Base-by-base conservation (phyloP, 2,888 invertebrate species). In the Cetonia aurata region DNA sequence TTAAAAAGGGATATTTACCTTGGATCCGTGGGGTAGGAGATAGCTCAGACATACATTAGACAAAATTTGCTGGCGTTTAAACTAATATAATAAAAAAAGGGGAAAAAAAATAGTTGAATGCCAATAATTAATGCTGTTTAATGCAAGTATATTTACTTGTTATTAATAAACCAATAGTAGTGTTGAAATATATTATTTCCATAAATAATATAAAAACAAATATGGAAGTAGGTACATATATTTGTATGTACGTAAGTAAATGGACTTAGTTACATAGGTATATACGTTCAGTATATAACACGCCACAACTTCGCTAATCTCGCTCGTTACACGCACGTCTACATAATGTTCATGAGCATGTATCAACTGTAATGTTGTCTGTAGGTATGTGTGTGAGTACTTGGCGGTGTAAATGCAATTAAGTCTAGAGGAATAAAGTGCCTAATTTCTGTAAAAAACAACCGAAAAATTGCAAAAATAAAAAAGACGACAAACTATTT, bases 241-340 rank as follows among this genome's bases (percentile, higher is more conserved):
- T 37, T 37, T 10, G 37, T 37, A 37, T 37, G 37, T 37, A 37
- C 4, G 8, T n/a, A 56, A 13, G n/a, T 13, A 56, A 31, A 33
- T 19, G 13, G 12, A 33, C 55, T 10, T 31, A 55, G 13, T 19
- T 37, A 13, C 13, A 56, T 56, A 56, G 9, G 17, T 50, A 15
- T 13, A 56, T 56, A 53, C 53, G 31, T 31, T n/a, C 4, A 25
- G 55, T 15, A 56, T 52, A 52, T 37, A 56, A 37, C 33, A 65
- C 33, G 50, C 17, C 37, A 37, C 37, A 44, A 52, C 37, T 52
- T 31, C 17, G 52, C 37, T 65, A 65, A 65, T 65, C 62, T 59
- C 55, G 15, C 59, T 50, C 17, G 41, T 56, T 56, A 56, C 33
- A 10, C 37, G 37, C 37, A 37, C 37, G 4, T 37, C 37, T 37